phyloP scores from a whole-genome alignment of 2,113 vertebrate species.

The Cheirogaleus medius region DNA sequence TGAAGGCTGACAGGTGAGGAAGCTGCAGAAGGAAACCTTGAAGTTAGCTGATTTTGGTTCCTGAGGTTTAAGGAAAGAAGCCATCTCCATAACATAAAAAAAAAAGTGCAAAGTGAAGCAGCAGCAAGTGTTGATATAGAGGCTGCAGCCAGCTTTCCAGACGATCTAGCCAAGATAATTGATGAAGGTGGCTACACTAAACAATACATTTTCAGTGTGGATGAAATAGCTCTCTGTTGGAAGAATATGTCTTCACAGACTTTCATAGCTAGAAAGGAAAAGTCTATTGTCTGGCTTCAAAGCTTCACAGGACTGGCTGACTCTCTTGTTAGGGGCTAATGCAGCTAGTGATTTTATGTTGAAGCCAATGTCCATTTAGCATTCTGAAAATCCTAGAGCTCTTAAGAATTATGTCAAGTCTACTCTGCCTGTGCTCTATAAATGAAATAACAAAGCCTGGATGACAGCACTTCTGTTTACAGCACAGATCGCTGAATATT shows the following conservation, averaged over 20 bases:
- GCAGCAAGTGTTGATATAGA: not conserved
- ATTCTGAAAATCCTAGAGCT: not conserved
- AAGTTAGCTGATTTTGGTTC: not conserved
- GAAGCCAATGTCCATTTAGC: not conserved
- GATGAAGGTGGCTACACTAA: not conserved
- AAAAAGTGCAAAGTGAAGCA: not conserved
- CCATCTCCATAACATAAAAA: not conserved
- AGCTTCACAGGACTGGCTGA: no score
- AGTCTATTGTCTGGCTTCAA: not conserved
- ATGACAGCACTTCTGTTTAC: not conserved
- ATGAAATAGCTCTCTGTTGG: not conserved
- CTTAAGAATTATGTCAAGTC: not conserved
- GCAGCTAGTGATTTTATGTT: no score
- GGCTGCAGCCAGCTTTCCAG: not conserved
- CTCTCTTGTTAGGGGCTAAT: no score
- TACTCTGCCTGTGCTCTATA: not conserved
- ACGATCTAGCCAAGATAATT: not conserved
- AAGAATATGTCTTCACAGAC: not conserved
- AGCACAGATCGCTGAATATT: not conserved
- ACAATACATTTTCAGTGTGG: not conserved
- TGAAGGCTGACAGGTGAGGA: not conserved
- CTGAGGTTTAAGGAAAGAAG: not conserved
- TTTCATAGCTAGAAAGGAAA: not conserved
- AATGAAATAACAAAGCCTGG: not conserved
- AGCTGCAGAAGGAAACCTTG: not conserved